Conservation (phyloP, 2,888 invertebrate genomes). For the Eupithecia insigniata region DNA sequence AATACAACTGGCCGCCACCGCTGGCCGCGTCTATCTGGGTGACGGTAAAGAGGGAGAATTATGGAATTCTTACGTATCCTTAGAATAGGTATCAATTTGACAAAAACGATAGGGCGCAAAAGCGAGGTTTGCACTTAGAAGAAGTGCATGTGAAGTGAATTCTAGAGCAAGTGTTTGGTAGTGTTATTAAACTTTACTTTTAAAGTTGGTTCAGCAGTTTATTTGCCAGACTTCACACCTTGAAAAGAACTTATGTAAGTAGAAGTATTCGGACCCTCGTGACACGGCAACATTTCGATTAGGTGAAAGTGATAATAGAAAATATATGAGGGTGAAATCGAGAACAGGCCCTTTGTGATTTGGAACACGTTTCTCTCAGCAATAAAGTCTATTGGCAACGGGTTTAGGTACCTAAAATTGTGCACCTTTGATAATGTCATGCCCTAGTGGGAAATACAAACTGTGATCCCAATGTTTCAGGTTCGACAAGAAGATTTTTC, state of each 20-base stretch:
- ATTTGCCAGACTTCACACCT: neutral
- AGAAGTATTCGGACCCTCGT: neutral
- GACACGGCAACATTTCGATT: constrained; percentile 37
- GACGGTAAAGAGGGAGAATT: too few relatives aligned
- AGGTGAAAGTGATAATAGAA: constrained; percentile 59
- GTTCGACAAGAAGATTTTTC: neutral
- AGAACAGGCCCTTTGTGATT: constrained; percentile 51
- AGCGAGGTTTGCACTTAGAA: too few relatives aligned
- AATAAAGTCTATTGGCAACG: constrained; percentile 54
- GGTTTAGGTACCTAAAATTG: constrained; percentile 52
- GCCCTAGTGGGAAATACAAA: constrained; percentile 1
- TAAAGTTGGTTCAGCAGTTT: neutral
- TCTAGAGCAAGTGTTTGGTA: too few relatives aligned
- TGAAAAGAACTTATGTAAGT: neutral
- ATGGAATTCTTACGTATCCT: too few relatives aligned
- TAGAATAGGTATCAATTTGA: too few relatives aligned
- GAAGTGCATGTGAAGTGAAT: too few relatives aligned
- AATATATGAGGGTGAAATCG: constrained; percentile 55
- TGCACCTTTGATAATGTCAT: constrained; percentile 38
- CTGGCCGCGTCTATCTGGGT: too few relatives aligned
- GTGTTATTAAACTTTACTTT: neutral
- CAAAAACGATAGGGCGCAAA: too few relatives aligned
- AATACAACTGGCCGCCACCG: too few relatives aligned
- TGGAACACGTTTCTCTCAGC: constrained; percentile 56
- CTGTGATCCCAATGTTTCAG: neutral